Evolutionary conservation across 2,797 vertebrate genomes (phyloP).

Genomic region (Lacerta agilis): DNA sequence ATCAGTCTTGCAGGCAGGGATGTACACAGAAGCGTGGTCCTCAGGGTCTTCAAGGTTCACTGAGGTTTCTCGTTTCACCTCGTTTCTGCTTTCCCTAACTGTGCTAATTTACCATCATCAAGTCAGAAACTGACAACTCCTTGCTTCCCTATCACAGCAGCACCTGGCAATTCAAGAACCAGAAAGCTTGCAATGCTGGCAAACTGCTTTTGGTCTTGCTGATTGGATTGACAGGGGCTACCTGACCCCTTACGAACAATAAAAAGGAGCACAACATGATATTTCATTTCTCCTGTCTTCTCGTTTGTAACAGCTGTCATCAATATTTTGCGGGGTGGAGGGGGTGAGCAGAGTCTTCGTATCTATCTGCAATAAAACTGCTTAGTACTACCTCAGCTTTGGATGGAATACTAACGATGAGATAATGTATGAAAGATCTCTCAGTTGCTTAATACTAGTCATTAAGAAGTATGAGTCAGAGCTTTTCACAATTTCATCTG

Average conservation of each 20-base stretch:
- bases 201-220: constrained; percentile 3
- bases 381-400: constrained; percentile 10
- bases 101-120: not conserved
- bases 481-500: constrained; percentile 18
- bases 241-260: constrained; percentile 18
- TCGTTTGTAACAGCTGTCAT: not conserved
- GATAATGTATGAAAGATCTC: not conserved
- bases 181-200: not conserved
- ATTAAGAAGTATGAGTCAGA: not conserved
- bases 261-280: constrained; percentile 8
- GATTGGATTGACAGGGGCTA: not conserved
- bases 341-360: not conserved
- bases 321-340: not conserved
- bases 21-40: not conserved
- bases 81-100: constrained; percentile 3
- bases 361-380: constrained; percentile 17
- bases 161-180: not conserved
- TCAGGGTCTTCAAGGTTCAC: not conserved
- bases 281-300: not conserved
- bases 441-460: not conserved
- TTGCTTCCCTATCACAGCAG: constrained; percentile 25
- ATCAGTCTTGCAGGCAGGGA: not conserved
- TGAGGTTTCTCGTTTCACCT: not conserved
- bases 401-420: constrained; percentile 16
- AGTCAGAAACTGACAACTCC: constrained; percentile 2